Percentiles rank a stretch among this genome's conserved stretches.
These are phyloP conservation scores for Tinea trinotella DNA, from an alignment of 2,888 invertebrate species.

Conservation along the genomic window DNA sequence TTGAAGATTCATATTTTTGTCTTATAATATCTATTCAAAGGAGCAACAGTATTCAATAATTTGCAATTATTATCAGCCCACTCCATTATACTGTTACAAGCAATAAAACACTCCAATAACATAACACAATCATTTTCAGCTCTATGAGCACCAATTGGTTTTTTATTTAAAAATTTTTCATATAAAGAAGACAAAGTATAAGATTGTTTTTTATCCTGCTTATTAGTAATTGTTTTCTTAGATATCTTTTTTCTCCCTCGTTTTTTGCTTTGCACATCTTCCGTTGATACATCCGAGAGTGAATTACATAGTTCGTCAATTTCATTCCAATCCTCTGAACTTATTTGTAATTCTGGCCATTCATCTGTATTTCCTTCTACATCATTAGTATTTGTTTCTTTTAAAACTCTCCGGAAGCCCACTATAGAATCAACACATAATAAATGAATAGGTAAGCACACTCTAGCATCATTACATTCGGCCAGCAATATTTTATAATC, in stretches of 20 bases:
- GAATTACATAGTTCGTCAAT: constrained; percentile 39
- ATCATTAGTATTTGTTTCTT: constrained; percentile 24
- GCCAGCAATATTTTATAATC: constrained; percentile 83
- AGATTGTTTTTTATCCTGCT: constrained; percentile 27
- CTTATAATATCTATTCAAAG: constrained; percentile 29
- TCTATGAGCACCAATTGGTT: constrained; percentile 67
- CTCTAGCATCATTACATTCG: constrained; percentile 63
- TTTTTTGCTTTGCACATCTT: constrained; percentile 20
- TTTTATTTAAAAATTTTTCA: constrained; percentile 59
- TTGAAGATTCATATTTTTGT: neutral
- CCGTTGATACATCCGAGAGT: constrained; percentile 30
- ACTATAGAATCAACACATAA: constrained; percentile 78
- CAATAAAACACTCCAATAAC: constrained; percentile 74
- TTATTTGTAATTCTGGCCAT: constrained; percentile 45
- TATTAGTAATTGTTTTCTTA: constrained; percentile 19
- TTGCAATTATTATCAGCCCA: constrained; percentile 56
- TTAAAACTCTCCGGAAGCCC: constrained; percentile 69
- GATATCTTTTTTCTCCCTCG: constrained; percentile 18
- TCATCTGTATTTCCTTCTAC: constrained; percentile 23
- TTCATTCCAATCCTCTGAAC: constrained; percentile 40
- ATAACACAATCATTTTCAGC: constrained; percentile 80
- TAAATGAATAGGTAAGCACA: constrained; percentile 61
- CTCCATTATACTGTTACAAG: constrained; percentile 69
- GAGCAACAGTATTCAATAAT: constrained; percentile 35
- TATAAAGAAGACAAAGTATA: constrained; percentile 71